Conservation (phyloP, 2,888 invertebrate species). For the Netelia virgata region DNA sequence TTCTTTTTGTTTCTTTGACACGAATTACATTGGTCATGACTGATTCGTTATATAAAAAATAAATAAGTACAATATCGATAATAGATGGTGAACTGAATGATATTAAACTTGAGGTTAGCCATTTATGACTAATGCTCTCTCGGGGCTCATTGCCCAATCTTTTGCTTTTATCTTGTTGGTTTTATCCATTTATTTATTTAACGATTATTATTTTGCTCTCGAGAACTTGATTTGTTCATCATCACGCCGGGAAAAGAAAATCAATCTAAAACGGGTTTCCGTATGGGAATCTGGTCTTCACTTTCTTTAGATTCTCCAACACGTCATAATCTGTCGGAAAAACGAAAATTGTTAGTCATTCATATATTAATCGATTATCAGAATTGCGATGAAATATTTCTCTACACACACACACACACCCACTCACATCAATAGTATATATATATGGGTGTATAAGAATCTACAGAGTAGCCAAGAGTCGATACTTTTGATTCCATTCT, state of each 20-base stretch:
- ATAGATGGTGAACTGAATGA: slow-evolving; percentile 54
- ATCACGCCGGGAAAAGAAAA: slow-evolving; percentile 60
- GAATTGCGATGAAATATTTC: neutral
- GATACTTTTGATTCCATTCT: neutral
- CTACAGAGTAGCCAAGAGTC: slow-evolving; percentile 28
- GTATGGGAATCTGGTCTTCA: slow-evolving; percentile 75
- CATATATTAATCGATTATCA: neutral
- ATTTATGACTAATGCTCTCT: slow-evolving; percentile 59
- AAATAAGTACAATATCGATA: slow-evolving; percentile 71
- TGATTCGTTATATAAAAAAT: slow-evolving; percentile 66
- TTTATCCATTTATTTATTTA: slow-evolving; percentile 25
- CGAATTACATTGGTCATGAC: slow-evolving; percentile 15
- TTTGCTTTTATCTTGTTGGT: neutral
- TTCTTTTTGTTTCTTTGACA: neutral
- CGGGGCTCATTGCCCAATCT: slow-evolving; percentile 17
- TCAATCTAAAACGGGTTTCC: slow-evolving; percentile 74
- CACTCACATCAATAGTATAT: too few species aligned
- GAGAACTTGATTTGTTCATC: slow-evolving; percentile 6
- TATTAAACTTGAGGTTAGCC: slow-evolving; percentile 60
- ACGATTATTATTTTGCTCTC: slow-evolving; percentile 32
- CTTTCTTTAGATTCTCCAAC: slow-evolving; percentile 79
- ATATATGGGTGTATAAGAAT: slow-evolving; percentile 11
- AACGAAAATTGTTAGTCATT: slow-evolving; percentile 76
- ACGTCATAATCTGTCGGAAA: slow-evolving; percentile 82
- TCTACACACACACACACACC: too few species aligned